Conservation (phyloP, 2,113 vertebrate species). For the Alosa alosa region DNA sequence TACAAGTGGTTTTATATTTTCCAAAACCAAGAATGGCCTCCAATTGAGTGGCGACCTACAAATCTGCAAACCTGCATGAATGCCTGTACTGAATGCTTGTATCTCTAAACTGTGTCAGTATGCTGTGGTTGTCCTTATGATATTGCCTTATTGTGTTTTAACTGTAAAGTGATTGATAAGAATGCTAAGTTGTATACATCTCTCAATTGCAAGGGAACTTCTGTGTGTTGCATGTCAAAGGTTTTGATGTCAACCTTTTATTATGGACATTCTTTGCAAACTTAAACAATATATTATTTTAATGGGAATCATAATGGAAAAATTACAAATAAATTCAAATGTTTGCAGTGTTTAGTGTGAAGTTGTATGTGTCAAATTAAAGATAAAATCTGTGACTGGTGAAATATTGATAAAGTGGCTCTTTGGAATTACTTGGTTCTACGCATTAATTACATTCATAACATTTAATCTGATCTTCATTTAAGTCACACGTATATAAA, state of each 20-base stretch:
- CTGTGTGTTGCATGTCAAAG: neutral
- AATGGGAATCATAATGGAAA: neutral
- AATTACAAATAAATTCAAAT: neutral
- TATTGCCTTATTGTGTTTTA: slow-evolving; percentile 9
- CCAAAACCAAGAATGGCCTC: neutral
- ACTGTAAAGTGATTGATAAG: neutral
- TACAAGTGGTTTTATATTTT: neutral
- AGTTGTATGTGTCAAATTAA: neutral
- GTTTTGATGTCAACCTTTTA: neutral
- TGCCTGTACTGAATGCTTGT: neutral
- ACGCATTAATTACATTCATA: no score
- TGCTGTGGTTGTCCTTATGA: neutral
- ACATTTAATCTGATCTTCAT: no score
- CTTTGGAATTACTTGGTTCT: no score
- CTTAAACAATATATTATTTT: neutral
- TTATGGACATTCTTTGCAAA: slow-evolving; percentile 9
- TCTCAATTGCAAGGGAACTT: neutral
- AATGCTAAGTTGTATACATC: neutral
- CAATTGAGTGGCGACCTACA: neutral
- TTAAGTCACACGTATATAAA: no score
- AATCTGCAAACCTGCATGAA: slow-evolving; percentile 2
- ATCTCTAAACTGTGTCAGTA: neutral
- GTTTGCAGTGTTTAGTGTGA: neutral
- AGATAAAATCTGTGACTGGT: neutral
- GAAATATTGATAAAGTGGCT: neutral